Evolutionary conservation across 2,113 vertebrate species (phyloP), one percentile per base, ranked within the genome.

Genomic region (Scortum barcoo): DNA sequence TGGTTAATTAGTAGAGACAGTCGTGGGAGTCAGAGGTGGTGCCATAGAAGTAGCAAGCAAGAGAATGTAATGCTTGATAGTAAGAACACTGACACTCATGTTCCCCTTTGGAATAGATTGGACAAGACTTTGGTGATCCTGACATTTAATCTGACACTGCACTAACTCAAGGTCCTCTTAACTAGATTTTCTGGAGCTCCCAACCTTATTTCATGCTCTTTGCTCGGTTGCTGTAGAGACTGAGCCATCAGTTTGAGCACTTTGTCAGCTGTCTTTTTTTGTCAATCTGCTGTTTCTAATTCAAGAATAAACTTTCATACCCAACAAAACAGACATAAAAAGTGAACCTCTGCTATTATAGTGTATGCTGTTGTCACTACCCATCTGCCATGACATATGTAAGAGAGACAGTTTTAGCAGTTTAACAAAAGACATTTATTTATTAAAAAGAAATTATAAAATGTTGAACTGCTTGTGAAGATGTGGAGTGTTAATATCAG

Each of bases 1-100:
- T 54, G 46, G 50, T 78, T 83, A 81, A 89, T 68, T 74, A 83
- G 30, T 11, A 74, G 67, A 67, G 24, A 66, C 40, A 63, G n/a
- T 24, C 33, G 36, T 20, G n/a, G 19, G 8, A 44, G 33, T 6
- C 33, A 36, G 40, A 26, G 24, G 57, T 67, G 36, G 30, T 46
- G 36, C n/a, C 9, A 24, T 7, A 72, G 62, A 51, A 76, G 53
- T 12, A 19, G 28, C 22, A 68, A 67, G 24, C 3, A 42, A 53
- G 44, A 10, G 33, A n/a, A n/a, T n/a, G n/a, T n/a, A n/a, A n/a
- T n/a, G n/a, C n/a, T n/a, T n/a, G n/a, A n/a, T n/a, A n/a, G n/a
- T n/a, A n/a, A n/a, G 42, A 14, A 14, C 8, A 42, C 42, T 14
- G 42, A 44, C 42, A 44, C 42, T 14, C 42, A 44, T 14, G 13